A percentile compares a stretch with the other conserved stretches of the same genome.
Conservation (phyloP, 2,888 invertebrate species). For the Entomobrya multifasciata region DNA sequence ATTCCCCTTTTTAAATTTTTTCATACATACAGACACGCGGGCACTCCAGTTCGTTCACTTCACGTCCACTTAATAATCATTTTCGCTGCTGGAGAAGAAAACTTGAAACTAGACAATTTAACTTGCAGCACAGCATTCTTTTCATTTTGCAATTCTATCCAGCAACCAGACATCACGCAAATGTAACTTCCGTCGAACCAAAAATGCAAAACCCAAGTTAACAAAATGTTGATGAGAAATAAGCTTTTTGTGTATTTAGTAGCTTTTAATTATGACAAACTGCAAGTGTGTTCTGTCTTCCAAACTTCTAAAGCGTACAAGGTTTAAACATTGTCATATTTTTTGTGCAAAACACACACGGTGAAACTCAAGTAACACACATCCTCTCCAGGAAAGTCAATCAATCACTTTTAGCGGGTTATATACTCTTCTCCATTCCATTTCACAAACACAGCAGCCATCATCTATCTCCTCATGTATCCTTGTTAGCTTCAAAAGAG, state of each 20-base stretch:
- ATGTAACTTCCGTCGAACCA: slow-evolving; percentile 12
- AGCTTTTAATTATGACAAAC: slow-evolving; percentile 39
- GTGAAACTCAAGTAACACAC: not conserved
- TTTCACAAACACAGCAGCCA: slow-evolving; percentile 18
- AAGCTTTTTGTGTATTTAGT: not conserved
- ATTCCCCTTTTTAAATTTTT: slow-evolving; percentile 12
- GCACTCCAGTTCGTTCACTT: slow-evolving; percentile 41
- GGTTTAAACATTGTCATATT: slow-evolving; percentile 12
- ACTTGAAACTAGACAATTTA: not conserved
- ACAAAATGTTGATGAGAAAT: too few relatives aligned
- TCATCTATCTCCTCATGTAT: not conserved
- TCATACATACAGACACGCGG: not conserved
- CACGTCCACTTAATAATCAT: not conserved
- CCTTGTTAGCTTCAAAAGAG: slow-evolving; percentile 15
- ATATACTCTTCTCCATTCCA: not conserved
- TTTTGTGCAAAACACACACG: slow-evolving; percentile 20
- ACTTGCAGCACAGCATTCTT: not conserved
- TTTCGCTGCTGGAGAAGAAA: slow-evolving; percentile 29
- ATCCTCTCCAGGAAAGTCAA: slow-evolving; percentile 42
- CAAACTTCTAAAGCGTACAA: not conserved
- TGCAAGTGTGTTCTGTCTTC: not conserved
- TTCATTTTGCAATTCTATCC: not conserved
- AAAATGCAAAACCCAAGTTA: not conserved
- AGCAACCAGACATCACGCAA: not conserved
- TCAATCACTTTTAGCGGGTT: slow-evolving; percentile 35